These are phyloP conservation scores for Rhagonycha fulva DNA, from an alignment of 2,888 invertebrate species.

Conservation along the genomic window DNA sequence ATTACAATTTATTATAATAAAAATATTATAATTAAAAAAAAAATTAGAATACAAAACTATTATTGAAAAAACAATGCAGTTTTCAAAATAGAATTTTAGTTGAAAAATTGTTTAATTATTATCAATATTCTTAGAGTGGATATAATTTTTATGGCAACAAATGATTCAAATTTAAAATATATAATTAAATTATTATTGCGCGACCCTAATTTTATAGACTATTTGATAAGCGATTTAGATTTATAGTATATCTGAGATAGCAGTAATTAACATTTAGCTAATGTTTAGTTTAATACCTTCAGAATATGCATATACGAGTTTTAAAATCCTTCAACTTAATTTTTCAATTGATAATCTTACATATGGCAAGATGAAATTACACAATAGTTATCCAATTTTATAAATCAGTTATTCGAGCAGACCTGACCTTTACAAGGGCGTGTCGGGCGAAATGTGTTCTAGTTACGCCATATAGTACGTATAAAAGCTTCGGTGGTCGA, in stretches of 20 bases:
- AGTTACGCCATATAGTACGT: conserved; percentile 22
- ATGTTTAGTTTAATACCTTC: neutral
- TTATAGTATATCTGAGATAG: neutral
- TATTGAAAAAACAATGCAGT: no score
- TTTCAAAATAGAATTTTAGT: neutral
- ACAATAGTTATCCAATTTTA: conserved; percentile 17
- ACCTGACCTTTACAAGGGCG: conserved; percentile 30
- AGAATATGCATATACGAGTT: neutral
- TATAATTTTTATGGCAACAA: no score
- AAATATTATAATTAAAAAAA: no score
- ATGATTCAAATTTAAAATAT: neutral
- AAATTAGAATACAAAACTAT: no score
- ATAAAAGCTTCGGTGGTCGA: conserved; percentile 27
- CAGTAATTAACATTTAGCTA: neutral
- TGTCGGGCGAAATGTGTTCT: conserved; percentile 32
- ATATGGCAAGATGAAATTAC: conserved; percentile 6
- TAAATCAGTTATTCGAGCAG: conserved; percentile 7
- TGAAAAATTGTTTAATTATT: neutral
- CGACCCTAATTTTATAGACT: neutral
- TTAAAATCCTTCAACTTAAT: neutral
- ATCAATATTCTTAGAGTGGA: neutral
- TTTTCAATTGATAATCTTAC: neutral
- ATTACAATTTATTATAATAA: no score
- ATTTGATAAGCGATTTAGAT: neutral
- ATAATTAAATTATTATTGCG: neutral